These are phyloP conservation scores for Synanceia verrucosa DNA, from an alignment of 2,797 vertebrate genomes.

Conservation along the genomic window DNA sequence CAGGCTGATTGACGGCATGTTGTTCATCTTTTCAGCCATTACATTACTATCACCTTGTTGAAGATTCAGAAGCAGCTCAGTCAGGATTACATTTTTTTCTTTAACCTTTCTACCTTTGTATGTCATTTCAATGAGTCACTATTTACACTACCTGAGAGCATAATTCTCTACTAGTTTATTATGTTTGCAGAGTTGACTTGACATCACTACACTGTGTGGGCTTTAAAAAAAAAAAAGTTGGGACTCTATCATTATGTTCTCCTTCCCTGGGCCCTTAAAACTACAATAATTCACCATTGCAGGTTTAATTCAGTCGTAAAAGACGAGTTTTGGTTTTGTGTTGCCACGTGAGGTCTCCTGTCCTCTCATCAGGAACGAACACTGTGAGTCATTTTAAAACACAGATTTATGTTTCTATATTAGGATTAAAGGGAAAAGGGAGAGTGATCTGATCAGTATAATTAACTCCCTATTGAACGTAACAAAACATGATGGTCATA, in stretches of 20 bases:
- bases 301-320: conserved; percentile 5
- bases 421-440: not conserved
- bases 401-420: not conserved
- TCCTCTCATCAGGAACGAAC: not conserved
- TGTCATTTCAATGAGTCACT: not conserved
- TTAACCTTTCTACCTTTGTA: not conserved
- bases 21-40: not conserved
- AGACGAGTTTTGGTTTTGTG: not conserved
- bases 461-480: not conserved
- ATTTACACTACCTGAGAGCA: not conserved
- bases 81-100: not conserved
- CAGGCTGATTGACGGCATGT: not conserved
- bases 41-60: not conserved
- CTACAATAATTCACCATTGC: not conserved
- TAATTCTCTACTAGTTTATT: not conserved
- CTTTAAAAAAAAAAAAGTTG: not conserved
- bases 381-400: not conserved
- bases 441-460: not conserved
- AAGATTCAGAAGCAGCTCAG: not conserved
- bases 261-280: not conserved
- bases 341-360: not conserved
- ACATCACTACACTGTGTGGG: not conserved
- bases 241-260: conserved; percentile 14
- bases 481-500: not conserved
- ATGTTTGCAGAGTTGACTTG: not conserved